phyloP scores from a whole-genome alignment of 2,888 invertebrate genomes.

The Synergus umbraculus region DNA sequence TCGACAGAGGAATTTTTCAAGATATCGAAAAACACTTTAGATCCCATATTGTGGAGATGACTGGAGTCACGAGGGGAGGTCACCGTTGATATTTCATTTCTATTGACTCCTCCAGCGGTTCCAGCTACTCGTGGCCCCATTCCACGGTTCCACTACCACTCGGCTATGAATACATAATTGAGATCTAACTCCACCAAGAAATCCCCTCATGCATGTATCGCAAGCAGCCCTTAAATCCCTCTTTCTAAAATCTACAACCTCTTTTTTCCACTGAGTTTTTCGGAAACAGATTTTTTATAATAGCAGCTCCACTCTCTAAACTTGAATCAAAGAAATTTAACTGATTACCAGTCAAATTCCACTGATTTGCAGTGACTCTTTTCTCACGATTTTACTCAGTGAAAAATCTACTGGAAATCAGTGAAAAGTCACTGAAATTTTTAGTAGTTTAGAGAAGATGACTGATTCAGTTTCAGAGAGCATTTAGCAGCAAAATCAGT shows the following conservation, averaged over 20 bases:
- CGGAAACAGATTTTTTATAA: background rate
- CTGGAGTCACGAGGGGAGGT: conserved; percentile 50
- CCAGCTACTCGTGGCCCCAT: conserved; percentile 50
- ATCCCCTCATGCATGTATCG: background rate
- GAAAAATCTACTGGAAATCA: too few relatives aligned
- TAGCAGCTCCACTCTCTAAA: background rate
- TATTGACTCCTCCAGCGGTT: conserved; percentile 58
- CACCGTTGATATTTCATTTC: conserved; percentile 69
- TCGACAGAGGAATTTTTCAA: conserved; percentile 61
- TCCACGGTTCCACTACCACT: conserved; percentile 48
- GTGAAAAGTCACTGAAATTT: too few relatives aligned
- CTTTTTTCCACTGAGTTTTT: background rate
- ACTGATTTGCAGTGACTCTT: too few relatives aligned
- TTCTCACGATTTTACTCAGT: too few relatives aligned
- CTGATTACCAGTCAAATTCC: too few relatives aligned
- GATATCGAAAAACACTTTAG: conserved; percentile 70
- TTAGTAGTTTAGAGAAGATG: too few relatives aligned
- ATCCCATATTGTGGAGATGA: conserved; percentile 63
- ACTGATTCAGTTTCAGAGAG: too few relatives aligned
- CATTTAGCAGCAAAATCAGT: background rate
- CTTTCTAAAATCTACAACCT: background rate
- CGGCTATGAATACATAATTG: conserved; percentile 68
- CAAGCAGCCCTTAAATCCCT: conserved; percentile 12
- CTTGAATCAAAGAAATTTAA: too few relatives aligned
- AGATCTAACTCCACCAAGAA: conserved; percentile 53